Conservation (phyloP, 2,113 vertebrate species). For the Speoplatyrhinus poulsoni region DNA sequence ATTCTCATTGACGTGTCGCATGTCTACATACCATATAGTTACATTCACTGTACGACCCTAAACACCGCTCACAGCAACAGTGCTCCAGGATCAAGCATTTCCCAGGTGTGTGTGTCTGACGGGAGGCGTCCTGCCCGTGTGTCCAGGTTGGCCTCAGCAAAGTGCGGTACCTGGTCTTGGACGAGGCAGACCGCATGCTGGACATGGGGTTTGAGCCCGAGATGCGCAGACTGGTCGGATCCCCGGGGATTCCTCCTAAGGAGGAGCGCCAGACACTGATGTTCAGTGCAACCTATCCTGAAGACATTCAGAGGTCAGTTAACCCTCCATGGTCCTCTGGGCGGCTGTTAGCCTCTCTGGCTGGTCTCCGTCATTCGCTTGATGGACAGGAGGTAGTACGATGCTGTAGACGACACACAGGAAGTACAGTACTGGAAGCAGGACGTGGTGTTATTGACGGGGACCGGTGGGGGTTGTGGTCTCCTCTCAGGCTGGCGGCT, state of each 20-base stretch:
- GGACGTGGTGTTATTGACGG: too few relatives aligned
- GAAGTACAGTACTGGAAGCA: too few relatives aligned
- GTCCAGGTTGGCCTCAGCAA: conserved; percentile 82
- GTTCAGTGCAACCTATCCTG: conserved; percentile 95
- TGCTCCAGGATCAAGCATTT: neutral
- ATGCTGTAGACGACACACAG: too few relatives aligned
- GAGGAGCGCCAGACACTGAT: conserved; percentile 89
- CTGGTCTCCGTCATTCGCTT: too few relatives aligned
- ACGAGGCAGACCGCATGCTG: conserved; percentile 96
- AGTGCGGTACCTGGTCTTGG: conserved; percentile 87
- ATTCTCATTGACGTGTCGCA: too few relatives aligned
- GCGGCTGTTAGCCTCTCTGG: too few relatives aligned
- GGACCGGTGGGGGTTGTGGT: neutral
- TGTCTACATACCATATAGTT: too few relatives aligned
- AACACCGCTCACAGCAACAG: neutral
- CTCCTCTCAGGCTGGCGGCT: conserved; percentile 80
- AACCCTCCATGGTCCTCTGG: fast-evolving
- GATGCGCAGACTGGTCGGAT: conserved; percentile 84
- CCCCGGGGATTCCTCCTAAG: conserved; percentile 86
- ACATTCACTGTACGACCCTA: too few relatives aligned
- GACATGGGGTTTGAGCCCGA: conserved; percentile 94
- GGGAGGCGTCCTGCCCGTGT: neutral
- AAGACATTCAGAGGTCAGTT: conserved; percentile 86
- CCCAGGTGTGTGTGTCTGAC: neutral
- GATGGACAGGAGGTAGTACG: too few relatives aligned